Base-by-base conservation (phyloP, 2,888 invertebrate genomes). In the Hyalella azteca region DNA sequence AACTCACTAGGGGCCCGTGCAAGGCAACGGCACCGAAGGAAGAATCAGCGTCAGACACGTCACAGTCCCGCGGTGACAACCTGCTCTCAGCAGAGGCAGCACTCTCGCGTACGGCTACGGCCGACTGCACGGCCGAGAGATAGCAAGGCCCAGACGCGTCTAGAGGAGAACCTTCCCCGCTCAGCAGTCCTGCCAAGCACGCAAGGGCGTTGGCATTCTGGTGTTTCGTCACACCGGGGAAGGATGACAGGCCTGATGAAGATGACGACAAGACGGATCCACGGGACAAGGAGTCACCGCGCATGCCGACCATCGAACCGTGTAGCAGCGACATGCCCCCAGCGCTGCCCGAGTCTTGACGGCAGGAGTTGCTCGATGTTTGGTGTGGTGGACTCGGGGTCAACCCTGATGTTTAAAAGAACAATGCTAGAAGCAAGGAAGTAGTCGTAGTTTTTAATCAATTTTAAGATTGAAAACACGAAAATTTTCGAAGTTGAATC, bases 181-280 rank as follows among this genome's bases (percentile, higher is more conserved):
- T 79, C 39, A 93, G 90, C 39, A 95, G 89, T n/a, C 95, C 95
- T 0, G 94, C 93, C 76, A 97, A 89, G 78, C 94, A 94, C 0
- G 93, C 94, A 22, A 96, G 89, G 0, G 95, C 95, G 0, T 95
- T 93, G 60, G 95, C 93, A 29, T 80, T 80, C 59, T 81, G 82
- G 49, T 82, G 81, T 49, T 84, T 84, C 0, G 96, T 96, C 87
- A 97, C 97, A 79, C 88, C 87, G 26, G 87, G 87, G 2, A 89
- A 88, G 78, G 88, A 89, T 50, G 94, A 93, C 0, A 94, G 94
- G 1, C 93, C 93, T 78, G 95, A 88, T 85, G 95, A 95, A 60
- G 94, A 91, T 82, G 94, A 95, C 26, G 93, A 93, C 48, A 92
- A 91, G 88, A 88, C 86, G 9, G 89, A 90, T 22, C 90, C 89